Evolutionary conservation across 2,888 invertebrate genomes (phyloP).

Genomic region (Gibbula magus): DNA sequence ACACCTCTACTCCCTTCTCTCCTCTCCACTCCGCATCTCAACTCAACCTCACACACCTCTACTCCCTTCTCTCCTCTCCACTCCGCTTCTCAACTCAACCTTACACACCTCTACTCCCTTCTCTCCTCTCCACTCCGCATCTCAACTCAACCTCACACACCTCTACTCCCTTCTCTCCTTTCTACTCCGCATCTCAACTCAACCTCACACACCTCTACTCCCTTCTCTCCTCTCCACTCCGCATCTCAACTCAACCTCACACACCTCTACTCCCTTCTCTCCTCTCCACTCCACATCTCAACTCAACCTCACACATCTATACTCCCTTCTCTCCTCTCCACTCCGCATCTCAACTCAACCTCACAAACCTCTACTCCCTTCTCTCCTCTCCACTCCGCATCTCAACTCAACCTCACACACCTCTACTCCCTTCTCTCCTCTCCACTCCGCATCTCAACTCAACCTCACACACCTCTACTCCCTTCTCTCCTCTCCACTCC

Average conservation of each 20-base stretch:
- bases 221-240: background rate
- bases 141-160: background rate
- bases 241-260: background rate
- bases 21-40: background rate
- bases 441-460: background rate
- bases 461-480: background rate
- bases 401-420: too few relatives aligned
- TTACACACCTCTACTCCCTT: background rate
- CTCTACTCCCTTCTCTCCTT: background rate
- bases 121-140: background rate
- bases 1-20: background rate
- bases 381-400: background rate
- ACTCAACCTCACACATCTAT: background rate
- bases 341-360: background rate
- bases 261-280: background rate
- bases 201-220: background rate
- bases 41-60: background rate
- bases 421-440: background rate
- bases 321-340: background rate
- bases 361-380: background rate
- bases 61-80: background rate
- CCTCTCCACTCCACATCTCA: background rate
- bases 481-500: background rate
- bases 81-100: background rate
- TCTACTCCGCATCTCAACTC: too few relatives aligned